phyloP scores from a whole-genome alignment of 2,797 vertebrate genomes.

The Malurus leucopterus region DNA sequence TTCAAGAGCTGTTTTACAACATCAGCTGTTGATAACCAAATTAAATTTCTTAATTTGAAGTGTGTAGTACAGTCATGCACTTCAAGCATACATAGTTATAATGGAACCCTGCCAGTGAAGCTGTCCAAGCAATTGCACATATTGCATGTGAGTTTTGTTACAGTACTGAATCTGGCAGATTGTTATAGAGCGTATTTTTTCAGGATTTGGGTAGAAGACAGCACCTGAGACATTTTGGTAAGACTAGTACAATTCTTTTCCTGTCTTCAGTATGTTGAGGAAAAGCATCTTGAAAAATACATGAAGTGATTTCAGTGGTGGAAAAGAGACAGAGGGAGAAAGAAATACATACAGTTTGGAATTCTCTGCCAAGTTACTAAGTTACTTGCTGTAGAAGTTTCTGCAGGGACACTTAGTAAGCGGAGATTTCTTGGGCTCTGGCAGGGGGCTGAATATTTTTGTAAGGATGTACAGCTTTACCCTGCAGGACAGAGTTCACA shows the following conservation, averaged over 20 bases:
- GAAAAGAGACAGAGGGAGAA: neutral
- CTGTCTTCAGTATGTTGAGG: neutral
- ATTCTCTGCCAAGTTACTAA: neutral
- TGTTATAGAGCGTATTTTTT: neutral
- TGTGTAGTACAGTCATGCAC: neutral
- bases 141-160: neutral
- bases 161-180: neutral
- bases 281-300: neutral
- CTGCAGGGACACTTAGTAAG: neutral
- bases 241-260: neutral
- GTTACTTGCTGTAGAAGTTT: neutral
- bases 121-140: neutral
- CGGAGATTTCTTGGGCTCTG: slow-evolving; percentile 15
- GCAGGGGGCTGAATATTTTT: slow-evolving; percentile 20
- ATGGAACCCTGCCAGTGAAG: neutral
- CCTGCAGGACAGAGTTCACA: neutral
- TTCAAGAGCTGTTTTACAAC: neutral
- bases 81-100: neutral
- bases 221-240: neutral
- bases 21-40: neutral
- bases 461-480: slow-evolving; percentile 31
- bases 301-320: neutral
- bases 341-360: neutral
- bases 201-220: neutral
- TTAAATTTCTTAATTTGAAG: neutral